Base-by-base conservation (phyloP, 1,140 invertebrate genomes). In the Thaumatotibia leucotreta region DNA sequence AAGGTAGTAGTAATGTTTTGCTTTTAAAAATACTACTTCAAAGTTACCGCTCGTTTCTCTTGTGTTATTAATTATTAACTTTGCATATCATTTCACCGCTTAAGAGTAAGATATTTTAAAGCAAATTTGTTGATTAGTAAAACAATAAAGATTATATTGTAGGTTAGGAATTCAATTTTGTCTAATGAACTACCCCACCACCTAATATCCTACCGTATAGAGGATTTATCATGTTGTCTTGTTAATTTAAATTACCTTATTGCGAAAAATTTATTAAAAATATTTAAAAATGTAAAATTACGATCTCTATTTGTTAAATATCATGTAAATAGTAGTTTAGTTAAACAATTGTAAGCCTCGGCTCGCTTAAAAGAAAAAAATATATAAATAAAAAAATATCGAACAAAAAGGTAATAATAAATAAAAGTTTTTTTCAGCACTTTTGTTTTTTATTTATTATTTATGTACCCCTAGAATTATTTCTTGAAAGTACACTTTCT, bases 381-480 rank as follows among this genome's bases (percentile, higher is more conserved):
- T 45, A 65, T 65, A 68, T 66, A 64, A 69, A 73, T 72, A 76
- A n/a, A 75, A 73, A 54, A 74, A 62, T 50, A 77, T 74, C 70
- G 66, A 67, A 66, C 31, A 61, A 22, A 64, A 68, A 77, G 32
- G 66, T 73, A 77, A 73, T 75, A 66, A 75, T 63, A 75, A 76
- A 84, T 76, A 69, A 76, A 71, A 61, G 66, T 74, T 81, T 80
- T 81, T 79, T 83, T 78, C 81, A 84, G 82, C 69, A 77, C 64
- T 49, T 63, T 66, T 65, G 72, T 24, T 61, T 80, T 77, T 83
- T 73, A 71, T 73, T 80, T 69, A 17, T 45, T n/a, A n/a, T n/a
- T n/a, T 64, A 52, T 20, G 27, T 39, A 33, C 11, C 24, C 49
- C 64, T 58, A 27, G 27, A 10, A 8, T 17, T 33, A 10, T 33